phyloP scores from a whole-genome alignment of 2,113 vertebrate genomes.

The Microcebus ravelobensis region DNA sequence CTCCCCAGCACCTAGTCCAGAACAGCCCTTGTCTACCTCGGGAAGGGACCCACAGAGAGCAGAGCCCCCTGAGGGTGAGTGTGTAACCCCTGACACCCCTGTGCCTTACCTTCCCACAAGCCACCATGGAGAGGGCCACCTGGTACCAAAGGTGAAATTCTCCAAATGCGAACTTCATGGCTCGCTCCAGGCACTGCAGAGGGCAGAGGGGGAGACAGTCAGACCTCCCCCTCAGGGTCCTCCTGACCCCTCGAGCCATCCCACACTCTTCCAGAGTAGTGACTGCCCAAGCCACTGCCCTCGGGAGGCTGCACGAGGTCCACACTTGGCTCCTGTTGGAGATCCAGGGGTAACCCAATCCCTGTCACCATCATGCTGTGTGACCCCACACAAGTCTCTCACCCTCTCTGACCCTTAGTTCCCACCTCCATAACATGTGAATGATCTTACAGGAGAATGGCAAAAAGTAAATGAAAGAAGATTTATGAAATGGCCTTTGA shows the following conservation, averaged over 20 bases:
- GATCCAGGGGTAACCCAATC: background rate
- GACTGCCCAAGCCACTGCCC: background rate
- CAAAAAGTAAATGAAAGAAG: background rate
- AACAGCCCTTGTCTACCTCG: background rate
- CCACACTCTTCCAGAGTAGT: background rate
- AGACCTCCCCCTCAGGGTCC: background rate
- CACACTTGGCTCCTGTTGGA: background rate
- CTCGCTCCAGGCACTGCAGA: slow-evolving; percentile 95
- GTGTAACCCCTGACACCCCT: background rate
- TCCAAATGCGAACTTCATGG: slow-evolving; percentile 97
- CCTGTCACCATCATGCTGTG: background rate
- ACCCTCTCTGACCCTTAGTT: background rate
- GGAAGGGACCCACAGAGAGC: background rate
- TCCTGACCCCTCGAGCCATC: background rate
- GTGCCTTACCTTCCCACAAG: slow-evolving; percentile 95
- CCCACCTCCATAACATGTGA: background rate
- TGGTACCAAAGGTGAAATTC: slow-evolving; percentile 99
- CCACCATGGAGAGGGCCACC: slow-evolving; percentile 96
- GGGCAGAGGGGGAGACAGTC: background rate
- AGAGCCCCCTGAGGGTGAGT: too few relatives aligned
- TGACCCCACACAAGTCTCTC: background rate
- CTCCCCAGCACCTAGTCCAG: background rate
- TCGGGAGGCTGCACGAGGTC: background rate
- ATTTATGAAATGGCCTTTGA: background rate
- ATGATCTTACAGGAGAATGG: background rate